phyloP scores from a whole-genome alignment of 2,888 invertebrate species.

The Pegoplata infirma region DNA sequence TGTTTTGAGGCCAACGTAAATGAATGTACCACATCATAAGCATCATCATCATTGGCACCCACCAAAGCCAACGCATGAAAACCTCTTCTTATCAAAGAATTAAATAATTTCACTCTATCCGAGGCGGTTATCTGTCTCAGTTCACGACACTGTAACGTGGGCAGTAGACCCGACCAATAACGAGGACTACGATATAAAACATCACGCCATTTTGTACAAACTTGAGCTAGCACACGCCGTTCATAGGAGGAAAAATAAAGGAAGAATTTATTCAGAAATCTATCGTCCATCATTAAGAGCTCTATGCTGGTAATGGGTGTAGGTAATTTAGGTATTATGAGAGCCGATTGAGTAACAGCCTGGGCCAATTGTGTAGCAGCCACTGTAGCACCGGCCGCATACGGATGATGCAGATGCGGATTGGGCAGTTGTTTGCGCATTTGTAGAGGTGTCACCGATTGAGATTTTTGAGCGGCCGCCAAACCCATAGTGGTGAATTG shows the following conservation, averaged over 20 bases:
- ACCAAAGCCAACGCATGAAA: slow-evolving; percentile 91
- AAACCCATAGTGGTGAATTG: slow-evolving; percentile 74
- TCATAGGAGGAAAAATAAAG: slow-evolving; percentile 89
- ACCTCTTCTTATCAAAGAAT: slow-evolving; percentile 89
- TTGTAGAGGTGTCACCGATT: slow-evolving; percentile 74
- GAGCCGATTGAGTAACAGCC: slow-evolving; percentile 70
- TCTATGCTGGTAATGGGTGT: slow-evolving; percentile 83
- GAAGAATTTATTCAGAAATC: slow-evolving; percentile 91
- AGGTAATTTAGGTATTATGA: slow-evolving; percentile 78
- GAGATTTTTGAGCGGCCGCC: slow-evolving; percentile 68
- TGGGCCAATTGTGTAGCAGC: slow-evolving; percentile 75
- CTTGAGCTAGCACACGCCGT: slow-evolving; percentile 87
- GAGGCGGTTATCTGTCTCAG: slow-evolving; percentile 82
- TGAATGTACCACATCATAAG: slow-evolving; percentile 90
- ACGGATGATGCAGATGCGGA: slow-evolving; percentile 75
- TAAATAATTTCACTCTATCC: slow-evolving; percentile 84
- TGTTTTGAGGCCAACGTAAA: slow-evolving; percentile 90
- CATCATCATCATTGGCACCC: slow-evolving; percentile 93
- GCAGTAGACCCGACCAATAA: slow-evolving; percentile 92
- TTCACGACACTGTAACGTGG: slow-evolving; percentile 92
- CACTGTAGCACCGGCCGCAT: slow-evolving; percentile 66
- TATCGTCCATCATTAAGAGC: slow-evolving; percentile 89
- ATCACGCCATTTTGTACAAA: slow-evolving; percentile 93
- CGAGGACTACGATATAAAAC: slow-evolving; percentile 91
- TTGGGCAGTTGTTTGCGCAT: slow-evolving; percentile 77